Conservation (phyloP, 1,140 invertebrate species). For the Drosophila simulans region DNA sequence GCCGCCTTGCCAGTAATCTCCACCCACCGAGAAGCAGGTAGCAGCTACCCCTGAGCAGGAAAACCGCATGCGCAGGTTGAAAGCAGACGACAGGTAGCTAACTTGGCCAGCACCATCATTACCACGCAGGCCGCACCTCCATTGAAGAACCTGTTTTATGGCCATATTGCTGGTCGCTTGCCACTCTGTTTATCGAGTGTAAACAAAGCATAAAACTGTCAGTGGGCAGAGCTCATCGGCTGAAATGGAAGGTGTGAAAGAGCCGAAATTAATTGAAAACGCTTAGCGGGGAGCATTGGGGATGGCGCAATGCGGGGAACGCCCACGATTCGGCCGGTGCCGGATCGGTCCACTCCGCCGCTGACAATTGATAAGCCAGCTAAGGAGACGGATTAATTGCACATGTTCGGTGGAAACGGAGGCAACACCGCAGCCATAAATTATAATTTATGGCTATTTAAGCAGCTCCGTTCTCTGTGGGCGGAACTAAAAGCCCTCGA, state of each 20-base stretch:
- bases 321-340: conserved; percentile 44
- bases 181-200: conserved; percentile 49
- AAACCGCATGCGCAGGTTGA: conserved; percentile 37
- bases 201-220: conserved; percentile 85
- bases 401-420: conserved; percentile 54
- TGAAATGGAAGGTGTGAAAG: conserved; percentile 78
- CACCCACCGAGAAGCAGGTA: conserved; percentile 45
- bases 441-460: conserved; percentile 82
- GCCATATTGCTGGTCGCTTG: conserved; percentile 9
- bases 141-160: conserved; percentile 32
- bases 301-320: conserved; percentile 36
- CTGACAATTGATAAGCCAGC: conserved; percentile 79
- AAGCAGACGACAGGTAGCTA: not conserved
- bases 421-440: conserved; percentile 63
- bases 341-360: not conserved
- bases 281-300: conserved; percentile 12
- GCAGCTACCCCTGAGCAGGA: conserved; percentile 40
- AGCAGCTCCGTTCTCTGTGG: conserved; percentile 70
- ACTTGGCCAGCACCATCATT: not conserved
- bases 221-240: conserved; percentile 75
- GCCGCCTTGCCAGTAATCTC: conserved; percentile 42
- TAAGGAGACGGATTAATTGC: conserved; percentile 82
- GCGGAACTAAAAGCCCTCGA: conserved; percentile 70
- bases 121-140: conserved; percentile 4
- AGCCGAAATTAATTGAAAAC: conserved; percentile 53